A percentile compares a stretch with the other conserved stretches of the same genome.
Evolutionary conservation across 2,797 vertebrate species (phyloP).

Genomic region (Phoxinus dragarum): DNA sequence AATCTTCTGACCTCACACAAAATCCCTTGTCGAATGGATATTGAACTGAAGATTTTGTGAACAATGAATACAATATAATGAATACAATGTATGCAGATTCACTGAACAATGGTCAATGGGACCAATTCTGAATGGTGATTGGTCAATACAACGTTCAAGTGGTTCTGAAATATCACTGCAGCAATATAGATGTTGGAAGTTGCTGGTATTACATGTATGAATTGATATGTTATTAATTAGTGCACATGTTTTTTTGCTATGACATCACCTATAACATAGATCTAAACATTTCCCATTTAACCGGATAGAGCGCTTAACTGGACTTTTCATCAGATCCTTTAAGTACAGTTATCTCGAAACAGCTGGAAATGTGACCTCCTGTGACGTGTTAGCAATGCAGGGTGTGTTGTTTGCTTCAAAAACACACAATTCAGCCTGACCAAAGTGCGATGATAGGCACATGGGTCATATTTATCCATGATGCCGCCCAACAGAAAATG

Average conservation of each 20-base stretch:
- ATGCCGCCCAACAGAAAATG: neutral
- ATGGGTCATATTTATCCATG: too few relatives aligned
- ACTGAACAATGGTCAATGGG: neutral
- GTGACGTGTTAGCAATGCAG: neutral
- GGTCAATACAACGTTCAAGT: neutral
- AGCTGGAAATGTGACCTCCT: slow-evolving; percentile 2
- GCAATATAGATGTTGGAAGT: neutral
- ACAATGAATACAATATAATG: too few relatives aligned
- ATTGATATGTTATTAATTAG: neutral
- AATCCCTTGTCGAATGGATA: neutral
- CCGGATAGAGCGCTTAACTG: neutral
- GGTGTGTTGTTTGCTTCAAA: neutral
- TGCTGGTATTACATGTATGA: neutral
- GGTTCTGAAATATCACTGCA: neutral
- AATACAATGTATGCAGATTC: too few relatives aligned
- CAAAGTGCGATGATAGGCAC: neutral
- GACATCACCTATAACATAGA: neutral
- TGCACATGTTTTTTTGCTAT: neutral
- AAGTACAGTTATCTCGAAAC: neutral
- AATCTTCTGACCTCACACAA: neutral
- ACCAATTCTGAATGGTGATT: neutral
- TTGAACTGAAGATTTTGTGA: neutral
- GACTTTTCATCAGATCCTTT: neutral
- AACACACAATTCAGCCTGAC: neutral
- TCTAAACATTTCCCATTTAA: neutral